Evolutionary conservation across 2,888 invertebrate species (phyloP), one percentile per base, ranked within the genome.

Genomic region (Tenthredo scrophulariae): DNA sequence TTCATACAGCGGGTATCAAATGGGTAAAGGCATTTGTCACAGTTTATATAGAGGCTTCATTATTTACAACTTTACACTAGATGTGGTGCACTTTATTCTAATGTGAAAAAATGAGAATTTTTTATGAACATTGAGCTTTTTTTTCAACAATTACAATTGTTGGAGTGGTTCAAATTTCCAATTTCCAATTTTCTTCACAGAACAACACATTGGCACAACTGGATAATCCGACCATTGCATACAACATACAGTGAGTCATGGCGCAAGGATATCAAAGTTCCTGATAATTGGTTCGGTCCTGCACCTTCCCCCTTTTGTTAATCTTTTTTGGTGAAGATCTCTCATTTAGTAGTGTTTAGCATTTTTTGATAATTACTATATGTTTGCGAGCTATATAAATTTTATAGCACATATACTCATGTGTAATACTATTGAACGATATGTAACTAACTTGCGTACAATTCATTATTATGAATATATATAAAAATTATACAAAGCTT

Each of bases 161-260:
- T 29, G 43, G 26, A 70, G 33, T 22, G 10, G 22, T n/a, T 26
- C 40, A 9, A 43, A 43, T 43, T 37, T 40, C 13, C 9, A 22
- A 43, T 43, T n/a, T 40, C 22, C n/a, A 43, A 72, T 72, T 72
- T 22, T 13, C 6, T 74, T 74, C 40, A 29, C 54, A 87, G 85
- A 54, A 84, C 54, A 58, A 85, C 67, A 22, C 74, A 85, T 40
- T 87, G 87, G 86, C 85, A 87, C 43, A 87, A 86, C 74, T 87
- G 86, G 67, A 46, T 86, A 13, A 84, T 86, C 18, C 87, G 83
- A 54, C 79, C 83, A 1, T 72, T 74, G 74, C 79, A 77, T 29
- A 67, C 86, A 13, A 84, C 84, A 74, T 85, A 84, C 62, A 40
- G 84, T 29, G 85, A 87, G 65, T 86, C 85, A 29, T 87, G 86